phyloP scores from a whole-genome alignment of 2,113 vertebrate species.

The Serinus canaria region DNA sequence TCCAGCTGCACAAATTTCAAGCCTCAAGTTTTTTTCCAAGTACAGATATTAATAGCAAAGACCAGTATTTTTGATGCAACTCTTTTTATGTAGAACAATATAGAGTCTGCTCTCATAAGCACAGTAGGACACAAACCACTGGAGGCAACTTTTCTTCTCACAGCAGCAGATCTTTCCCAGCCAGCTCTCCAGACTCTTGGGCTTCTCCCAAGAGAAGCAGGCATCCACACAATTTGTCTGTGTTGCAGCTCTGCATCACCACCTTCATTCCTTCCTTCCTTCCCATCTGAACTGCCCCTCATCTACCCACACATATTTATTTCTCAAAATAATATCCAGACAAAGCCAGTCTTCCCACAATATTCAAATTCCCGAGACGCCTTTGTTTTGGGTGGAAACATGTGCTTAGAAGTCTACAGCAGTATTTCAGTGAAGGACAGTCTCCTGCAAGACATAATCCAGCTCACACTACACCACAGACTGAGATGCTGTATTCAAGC shows the following conservation, averaged over 20 bases:
- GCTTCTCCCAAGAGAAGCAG: constrained; percentile 8
- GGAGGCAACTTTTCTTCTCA: constrained; percentile 2
- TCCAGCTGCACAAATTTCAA: background rate
- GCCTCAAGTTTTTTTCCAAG: background rate
- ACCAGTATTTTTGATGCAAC: background rate
- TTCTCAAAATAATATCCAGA: constrained; percentile 35
- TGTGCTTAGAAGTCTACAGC: background rate
- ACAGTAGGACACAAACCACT: constrained; percentile 12
- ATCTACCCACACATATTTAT: background rate
- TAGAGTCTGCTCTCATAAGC: constrained; percentile 14
- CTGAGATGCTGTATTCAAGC: background rate
- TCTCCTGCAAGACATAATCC: background rate
- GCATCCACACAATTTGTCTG: background rate
- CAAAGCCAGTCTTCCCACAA: constrained; percentile 12
- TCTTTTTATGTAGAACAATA: constrained; percentile 42
- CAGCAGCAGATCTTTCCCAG: constrained; percentile 8
- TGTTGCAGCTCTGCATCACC: background rate
- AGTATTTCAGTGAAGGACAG: background rate
- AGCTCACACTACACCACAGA: background rate
- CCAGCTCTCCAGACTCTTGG: rapidly evolving
- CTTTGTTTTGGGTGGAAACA: constrained; percentile 23
- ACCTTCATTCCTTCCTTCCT: background rate
- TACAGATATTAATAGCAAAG: constrained; percentile 37
- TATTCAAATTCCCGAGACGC: constrained; percentile 12
- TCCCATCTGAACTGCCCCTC: constrained; percentile 27